phyloP scores from a whole-genome alignment of 53 echinoderm and acorn worm species.

The Paelopatides confundens region DNA sequence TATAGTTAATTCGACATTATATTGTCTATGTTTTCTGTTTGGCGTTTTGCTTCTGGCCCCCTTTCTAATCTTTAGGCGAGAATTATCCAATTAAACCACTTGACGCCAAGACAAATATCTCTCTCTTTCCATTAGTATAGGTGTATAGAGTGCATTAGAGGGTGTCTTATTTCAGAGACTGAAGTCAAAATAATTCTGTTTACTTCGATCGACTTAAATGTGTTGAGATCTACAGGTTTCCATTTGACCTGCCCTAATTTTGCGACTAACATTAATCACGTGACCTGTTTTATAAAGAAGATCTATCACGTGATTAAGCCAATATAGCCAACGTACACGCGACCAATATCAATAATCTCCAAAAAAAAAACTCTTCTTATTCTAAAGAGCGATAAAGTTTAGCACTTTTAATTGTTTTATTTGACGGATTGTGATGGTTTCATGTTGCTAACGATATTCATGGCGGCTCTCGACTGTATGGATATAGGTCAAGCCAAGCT shows the following conservation, averaged over 20 bases:
- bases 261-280: background rate
- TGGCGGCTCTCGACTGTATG: background rate
- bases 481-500: slow-evolving; percentile 26
- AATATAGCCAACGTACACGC: background rate
- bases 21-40: background rate
- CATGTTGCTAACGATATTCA: background rate
- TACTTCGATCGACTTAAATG: slow-evolving; percentile 2
- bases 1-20: too few species aligned
- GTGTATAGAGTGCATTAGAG: background rate
- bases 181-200: background rate
- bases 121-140: background rate
- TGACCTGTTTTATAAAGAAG: background rate
- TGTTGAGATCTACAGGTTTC: background rate
- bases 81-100: slow-evolving; percentile 24
- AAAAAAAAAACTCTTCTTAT: background rate
- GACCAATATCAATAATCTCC: background rate
- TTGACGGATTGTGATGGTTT: background rate
- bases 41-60: background rate
- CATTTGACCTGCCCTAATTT: background rate
- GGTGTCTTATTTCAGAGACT: background rate
- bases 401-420: background rate
- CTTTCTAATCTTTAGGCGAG: background rate
- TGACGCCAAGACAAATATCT: background rate
- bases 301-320: background rate
- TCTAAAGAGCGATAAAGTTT: background rate